Base-by-base conservation (phyloP, 35 echinoderm and acorn worm genomes). In the Amphiura filiformis region DNA sequence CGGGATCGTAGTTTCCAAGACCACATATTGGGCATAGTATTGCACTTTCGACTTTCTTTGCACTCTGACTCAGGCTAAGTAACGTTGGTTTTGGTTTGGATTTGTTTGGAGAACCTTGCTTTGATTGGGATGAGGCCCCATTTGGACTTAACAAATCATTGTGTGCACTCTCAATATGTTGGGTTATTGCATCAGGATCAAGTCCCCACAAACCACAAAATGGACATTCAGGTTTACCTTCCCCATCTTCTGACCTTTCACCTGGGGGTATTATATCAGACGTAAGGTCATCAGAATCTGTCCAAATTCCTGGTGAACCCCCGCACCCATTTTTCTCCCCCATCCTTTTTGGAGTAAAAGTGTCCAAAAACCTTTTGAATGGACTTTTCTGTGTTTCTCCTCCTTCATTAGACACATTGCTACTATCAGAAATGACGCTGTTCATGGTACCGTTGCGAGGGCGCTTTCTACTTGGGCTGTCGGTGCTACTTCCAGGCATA, bases 11-110 rank as follows among this genome's bases (percentile, higher is more conserved):
- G 82, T 82, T 89, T 33, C 94, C 94, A 18, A 96, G 90, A 0
- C 90, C 90, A 81, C 94, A 96, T 31, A 96, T 78, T 0, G 94
- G 94, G 39, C 94, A 96, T 28, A 92, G 75, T 83, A 26, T 57
- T 70, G 15, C 61, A 34, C 39, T 39, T 34, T 96, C 76, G 14
- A 96, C 38, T 32, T 92, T 87, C 17, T 95, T 92, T 23, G 90
- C 90, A 70, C 52, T 78, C 65, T 89, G 80, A 77, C 94, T 96
- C 0, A 95, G 81, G 39, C 82, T 92, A 20, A 96, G 79, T 17
- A 96, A 78, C 36, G 94, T 96, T 47, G 87, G 86, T 64, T 96
- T 96, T 61, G 86, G 85, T 56, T 88, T 78, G 14, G 0, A 0
- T 42, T 42, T 77, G 26, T 39, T 34, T 32, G 12, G 34, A 22